Evolutionary conservation across 2,888 invertebrate species (phyloP), one percentile per base, ranked within the genome.

Genomic region (Meta bourneti): DNA sequence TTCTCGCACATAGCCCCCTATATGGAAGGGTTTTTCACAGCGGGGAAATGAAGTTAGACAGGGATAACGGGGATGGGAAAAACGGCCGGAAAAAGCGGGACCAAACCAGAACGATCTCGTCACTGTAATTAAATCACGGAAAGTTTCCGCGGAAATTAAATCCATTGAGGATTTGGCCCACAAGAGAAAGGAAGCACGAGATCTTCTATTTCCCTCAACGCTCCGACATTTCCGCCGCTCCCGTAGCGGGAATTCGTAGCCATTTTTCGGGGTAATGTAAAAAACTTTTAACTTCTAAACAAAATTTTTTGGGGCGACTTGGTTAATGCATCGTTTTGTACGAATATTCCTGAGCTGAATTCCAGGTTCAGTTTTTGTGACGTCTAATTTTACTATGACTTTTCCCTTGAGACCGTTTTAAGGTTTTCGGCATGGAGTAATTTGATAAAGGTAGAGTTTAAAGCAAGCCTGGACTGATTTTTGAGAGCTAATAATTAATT

Each of bases 71-170:
- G 49, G 49, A 48, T 7, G 61, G 16, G 13, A 19, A 79, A 52
- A 79, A 34, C 11, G 11, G 74, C 7, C 1, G 52, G 77, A 16
- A 49, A 6, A 78, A 49, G 51, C 7, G 51, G 78, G 49, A 19
- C 85, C 77, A 7, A 20, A 72, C 84, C 84, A 61, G 85, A 86
- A 78, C 74, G 85, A 86, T 86, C 77, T 70, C 77, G 78, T 86
- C 85, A 34, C 69, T 51, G 78, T 86, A 86, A 86, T 86, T 86
- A 86, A 86, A 86, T 86, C 85, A 86, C 85, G 78, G 77, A 70
- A 61, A 86, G 74, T 84, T 86, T 86, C 85, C 85, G 49, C 69
- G 85, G 85, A 86, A 86, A 86, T 86, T 86, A 86, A 86, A 86
- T 70, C 85, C 75, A 84, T 84, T 84, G 84, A 84, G 84, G 84